Percentiles rank a stretch among this genome's conserved stretches.
Conservation (phyloP, 1,140 invertebrate genomes). For the Dermatophagoides farinae region DNA sequence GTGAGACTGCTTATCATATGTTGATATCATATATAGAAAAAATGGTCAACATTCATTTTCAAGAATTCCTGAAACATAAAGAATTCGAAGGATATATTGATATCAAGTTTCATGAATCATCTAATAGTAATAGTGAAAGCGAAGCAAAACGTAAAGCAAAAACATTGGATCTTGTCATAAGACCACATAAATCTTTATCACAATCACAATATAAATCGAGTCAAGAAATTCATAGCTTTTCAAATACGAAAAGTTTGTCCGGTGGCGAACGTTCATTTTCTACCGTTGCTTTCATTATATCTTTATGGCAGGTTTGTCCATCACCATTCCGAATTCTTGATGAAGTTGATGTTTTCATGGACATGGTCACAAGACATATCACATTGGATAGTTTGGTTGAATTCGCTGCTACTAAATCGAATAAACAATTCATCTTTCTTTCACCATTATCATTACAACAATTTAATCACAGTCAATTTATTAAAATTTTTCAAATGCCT, state of each 20-base stretch:
- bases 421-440: conserved; percentile 29
- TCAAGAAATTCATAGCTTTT: not conserved
- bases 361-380: conserved; percentile 28
- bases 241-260: conserved; percentile 39
- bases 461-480: not conserved
- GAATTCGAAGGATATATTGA: not conserved
- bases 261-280: conserved; percentile 88
- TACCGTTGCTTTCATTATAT: conserved; percentile 76
- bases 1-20: not conserved
- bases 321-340: conserved; percentile 87
- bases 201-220: not conserved
- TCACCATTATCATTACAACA: conserved; percentile 25
- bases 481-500: conserved; percentile 13
- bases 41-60: not conserved
- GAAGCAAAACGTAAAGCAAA: conserved; percentile 7
- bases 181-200: not conserved
- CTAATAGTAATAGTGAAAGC: not conserved
- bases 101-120: not conserved
- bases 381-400: conserved; percentile 28
- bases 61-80: not conserved
- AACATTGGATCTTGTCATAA: conserved; percentile 13
- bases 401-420: conserved; percentile 22
- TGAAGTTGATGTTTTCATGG: conserved; percentile 96
- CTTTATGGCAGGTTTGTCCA: conserved; percentile 73
- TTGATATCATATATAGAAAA: not conserved